Evolutionary conservation across 2,797 vertebrate genomes (phyloP).

Genomic region (Schizothorax lantsangensis): DNA sequence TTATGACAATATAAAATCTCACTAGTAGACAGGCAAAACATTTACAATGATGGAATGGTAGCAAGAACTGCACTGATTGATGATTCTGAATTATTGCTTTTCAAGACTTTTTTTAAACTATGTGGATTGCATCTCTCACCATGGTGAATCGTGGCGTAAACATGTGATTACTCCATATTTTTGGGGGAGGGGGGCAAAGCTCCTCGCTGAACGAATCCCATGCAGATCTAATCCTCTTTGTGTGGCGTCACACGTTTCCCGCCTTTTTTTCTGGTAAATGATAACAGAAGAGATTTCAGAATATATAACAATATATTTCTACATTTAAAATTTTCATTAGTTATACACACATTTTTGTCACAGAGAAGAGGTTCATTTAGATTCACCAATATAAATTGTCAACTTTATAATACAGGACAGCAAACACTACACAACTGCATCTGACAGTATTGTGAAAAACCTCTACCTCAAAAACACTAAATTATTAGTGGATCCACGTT

Average conservation of each 20-base stretch:
- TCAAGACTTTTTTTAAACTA: slow-evolving; percentile 71
- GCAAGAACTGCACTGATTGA: slow-evolving; percentile 65
- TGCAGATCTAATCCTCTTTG: slow-evolving; percentile 85
- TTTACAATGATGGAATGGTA: slow-evolving; percentile 64
- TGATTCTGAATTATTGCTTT: slow-evolving; percentile 83
- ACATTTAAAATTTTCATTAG: slow-evolving; percentile 66
- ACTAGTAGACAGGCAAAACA: slow-evolving; percentile 80
- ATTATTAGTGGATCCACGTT: slow-evolving; percentile 12
- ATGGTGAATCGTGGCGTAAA: slow-evolving; percentile 73
- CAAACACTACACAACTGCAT: slow-evolving; percentile 38
- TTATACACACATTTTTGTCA: slow-evolving; percentile 55
- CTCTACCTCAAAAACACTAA: slow-evolving; percentile 1
- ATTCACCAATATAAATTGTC: slow-evolving; percentile 11
- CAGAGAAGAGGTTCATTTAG: slow-evolving; percentile 41
- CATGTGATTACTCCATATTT: slow-evolving; percentile 77
- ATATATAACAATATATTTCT: slow-evolving; percentile 65
- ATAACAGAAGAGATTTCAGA: slow-evolving; percentile 82
- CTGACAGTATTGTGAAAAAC: slow-evolving; percentile 33
- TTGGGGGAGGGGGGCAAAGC: slow-evolving; percentile 72
- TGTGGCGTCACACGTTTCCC: slow-evolving; percentile 84
- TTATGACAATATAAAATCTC: slow-evolving; percentile 82
- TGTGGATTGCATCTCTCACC: slow-evolving; percentile 76
- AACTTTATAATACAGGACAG: slow-evolving; percentile 38
- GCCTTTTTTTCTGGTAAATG: slow-evolving; percentile 85
- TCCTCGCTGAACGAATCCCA: slow-evolving; percentile 83